These are phyloP conservation scores for Drosophila kanapiae DNA, from an alignment of 1,140 invertebrate species.

Conservation along the genomic window DNA sequence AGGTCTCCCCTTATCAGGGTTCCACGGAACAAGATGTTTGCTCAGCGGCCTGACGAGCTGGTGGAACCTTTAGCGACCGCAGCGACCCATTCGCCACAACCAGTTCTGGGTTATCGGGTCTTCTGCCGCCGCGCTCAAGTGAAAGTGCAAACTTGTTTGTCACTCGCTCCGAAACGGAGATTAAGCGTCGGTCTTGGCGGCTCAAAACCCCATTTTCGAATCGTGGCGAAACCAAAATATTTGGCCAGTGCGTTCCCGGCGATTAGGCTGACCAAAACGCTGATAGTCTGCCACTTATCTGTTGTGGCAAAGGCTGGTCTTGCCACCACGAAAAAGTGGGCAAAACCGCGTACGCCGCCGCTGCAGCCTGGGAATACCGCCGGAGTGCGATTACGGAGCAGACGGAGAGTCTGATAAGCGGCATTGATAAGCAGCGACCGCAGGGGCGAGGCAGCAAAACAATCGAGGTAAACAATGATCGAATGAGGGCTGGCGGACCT, in stretches of 20 bases:
- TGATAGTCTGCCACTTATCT: constrained; percentile 14
- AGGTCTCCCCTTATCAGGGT: constrained; percentile 31
- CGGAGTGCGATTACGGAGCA: constrained; percentile 1
- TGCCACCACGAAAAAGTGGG: constrained; percentile 18
- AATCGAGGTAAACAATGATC: constrained; percentile 1
- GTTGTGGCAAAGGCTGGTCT: constrained; percentile 14
- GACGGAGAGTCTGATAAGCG: constrained; percentile 17
- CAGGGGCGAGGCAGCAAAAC: constrained; percentile 5
- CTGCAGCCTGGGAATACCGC: constrained; percentile 63
- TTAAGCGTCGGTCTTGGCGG: constrained; percentile 5
- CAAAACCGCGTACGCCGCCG: constrained; percentile 35
- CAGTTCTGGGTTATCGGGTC: constrained; percentile 38
- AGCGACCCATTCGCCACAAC: constrained; percentile 29
- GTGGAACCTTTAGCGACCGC: constrained; percentile 9
- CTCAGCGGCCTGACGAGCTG: constrained; percentile 13
- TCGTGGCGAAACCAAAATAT: constrained; percentile 41
- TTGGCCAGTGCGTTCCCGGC: constrained; percentile 14
- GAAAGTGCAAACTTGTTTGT: constrained; percentile 46
- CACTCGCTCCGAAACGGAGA: constrained; percentile 27
- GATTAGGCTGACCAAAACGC: constrained; percentile 24
- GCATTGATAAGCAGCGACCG: constrained; percentile 11
- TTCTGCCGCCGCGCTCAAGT: constrained; percentile 17
- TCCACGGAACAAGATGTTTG: constrained; percentile 31
- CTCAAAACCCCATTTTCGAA: constrained; percentile 16
- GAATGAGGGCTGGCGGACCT: constrained; percentile 10